A percentile compares a stretch with the other conserved stretches of the same genome.
These are phyloP conservation scores for Physeter macrocephalus DNA, from an alignment of 2,113 vertebrate genomes.

Conservation along the genomic window DNA sequence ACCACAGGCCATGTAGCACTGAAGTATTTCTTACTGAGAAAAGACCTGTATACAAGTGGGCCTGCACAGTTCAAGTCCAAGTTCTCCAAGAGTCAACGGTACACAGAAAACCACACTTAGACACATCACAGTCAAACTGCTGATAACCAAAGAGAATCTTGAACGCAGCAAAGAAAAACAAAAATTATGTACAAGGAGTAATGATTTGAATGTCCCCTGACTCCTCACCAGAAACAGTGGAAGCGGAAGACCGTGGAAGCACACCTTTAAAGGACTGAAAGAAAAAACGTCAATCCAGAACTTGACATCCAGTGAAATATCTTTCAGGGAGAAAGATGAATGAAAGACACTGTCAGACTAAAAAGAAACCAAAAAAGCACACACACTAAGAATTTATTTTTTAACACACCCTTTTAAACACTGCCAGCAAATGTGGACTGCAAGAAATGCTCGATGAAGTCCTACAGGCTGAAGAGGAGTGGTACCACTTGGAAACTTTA, in stretches of 20 bases:
- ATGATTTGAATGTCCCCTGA: accelerated
- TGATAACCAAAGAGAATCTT: no score
- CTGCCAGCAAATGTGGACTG: not conserved
- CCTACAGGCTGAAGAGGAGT: not conserved
- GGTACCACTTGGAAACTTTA: not conserved
- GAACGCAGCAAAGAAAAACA: not conserved
- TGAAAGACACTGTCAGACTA: not conserved
- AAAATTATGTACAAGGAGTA: no score
- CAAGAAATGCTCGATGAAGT: not conserved
- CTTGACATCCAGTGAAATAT: not conserved
- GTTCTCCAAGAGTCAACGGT: not conserved
- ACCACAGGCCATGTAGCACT: not conserved
- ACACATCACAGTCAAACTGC: not conserved
- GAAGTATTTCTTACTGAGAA: not conserved
- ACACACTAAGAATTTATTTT: not conserved
- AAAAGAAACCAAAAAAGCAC: not conserved
- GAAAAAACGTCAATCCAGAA: not conserved
- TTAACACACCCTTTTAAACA: not conserved
- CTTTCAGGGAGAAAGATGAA: not conserved
- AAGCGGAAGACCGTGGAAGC: not conserved
- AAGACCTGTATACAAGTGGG: not conserved
- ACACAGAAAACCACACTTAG: not conserved
- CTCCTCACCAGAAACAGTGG: not conserved
- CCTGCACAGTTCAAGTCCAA: not conserved
- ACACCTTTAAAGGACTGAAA: not conserved